Percentiles rank a stretch among this genome's conserved stretches.
phyloP scores from a whole-genome alignment of 2,797 vertebrate species.

The Dromococcyx pavoninus region DNA sequence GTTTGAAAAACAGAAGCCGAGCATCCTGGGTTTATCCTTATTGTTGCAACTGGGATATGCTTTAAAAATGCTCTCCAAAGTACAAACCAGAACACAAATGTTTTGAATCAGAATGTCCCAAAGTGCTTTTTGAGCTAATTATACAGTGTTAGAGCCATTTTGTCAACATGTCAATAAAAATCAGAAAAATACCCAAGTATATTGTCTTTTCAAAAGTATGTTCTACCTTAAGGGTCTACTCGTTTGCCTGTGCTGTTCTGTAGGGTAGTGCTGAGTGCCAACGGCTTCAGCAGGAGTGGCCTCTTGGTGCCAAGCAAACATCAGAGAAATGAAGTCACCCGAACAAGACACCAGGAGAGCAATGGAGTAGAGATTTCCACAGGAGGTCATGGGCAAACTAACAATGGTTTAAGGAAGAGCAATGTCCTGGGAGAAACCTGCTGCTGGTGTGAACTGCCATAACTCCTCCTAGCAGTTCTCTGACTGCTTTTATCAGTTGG shows the following conservation, averaged over 20 bases:
- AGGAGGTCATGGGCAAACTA: background rate
- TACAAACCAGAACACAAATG: background rate
- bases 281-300: background rate
- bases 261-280: accelerated
- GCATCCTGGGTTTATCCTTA: background rate
- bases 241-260: accelerated
- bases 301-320: background rate
- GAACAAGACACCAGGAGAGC: background rate
- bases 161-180: background rate
- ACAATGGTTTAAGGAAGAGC: background rate
- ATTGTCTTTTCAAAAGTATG: background rate
- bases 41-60: background rate
- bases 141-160: background rate
- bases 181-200: accelerated
- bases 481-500: background rate
- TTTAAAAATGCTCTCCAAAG: background rate
- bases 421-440: background rate
- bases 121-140: background rate
- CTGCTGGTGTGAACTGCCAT: background rate
- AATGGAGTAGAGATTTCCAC: background rate
- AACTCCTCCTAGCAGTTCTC: background rate
- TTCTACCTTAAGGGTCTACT: background rate
- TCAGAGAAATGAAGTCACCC: background rate
- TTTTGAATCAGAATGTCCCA: background rate
- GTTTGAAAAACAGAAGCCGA: background rate